Base-by-base conservation (phyloP, 2,888 invertebrate genomes). In the Platycheirus albimanus region DNA sequence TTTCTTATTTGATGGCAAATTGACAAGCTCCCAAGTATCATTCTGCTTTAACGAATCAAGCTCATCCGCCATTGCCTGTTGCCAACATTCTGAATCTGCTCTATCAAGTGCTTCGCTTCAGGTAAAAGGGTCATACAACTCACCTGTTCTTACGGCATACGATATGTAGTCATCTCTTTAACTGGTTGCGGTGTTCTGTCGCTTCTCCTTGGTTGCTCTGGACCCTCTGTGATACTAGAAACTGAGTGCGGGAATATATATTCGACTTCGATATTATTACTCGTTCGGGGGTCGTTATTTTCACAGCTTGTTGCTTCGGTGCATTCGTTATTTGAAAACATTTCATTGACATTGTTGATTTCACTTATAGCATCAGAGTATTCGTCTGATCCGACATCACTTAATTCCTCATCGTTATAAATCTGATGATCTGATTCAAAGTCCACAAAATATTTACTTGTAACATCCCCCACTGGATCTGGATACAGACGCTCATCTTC, bases 61-160 rank as follows among this genome's bases (percentile, higher is more conserved):
- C 64, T 87, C 87, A 51, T 84, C 71, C 28, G 85, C 51, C 85
- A 87, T 86, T 13, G 86, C 69, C 19, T 71, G 30, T 10, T 11
- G 38, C 71, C 71, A 71, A 13, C 17, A 10, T 15, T 47, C 17
- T 10, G 24, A 13, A n/a, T 69, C 43, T 36, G 54, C 45, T 47
- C 45, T 33, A 54, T n/a, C 10, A 5, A 43, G 17, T 4, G 69
- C 54, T 43, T 69, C 43, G 43, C 24, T 49, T 10, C 30, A 1
- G n/a, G 33, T 49, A 43, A 43, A 2, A 8, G 58, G 24, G 28
- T 58, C 52, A 61, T 61, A 11, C 5, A 43, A 28, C 61, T 45
- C 56, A 56, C 56, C 41, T 24, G 24, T 8, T 24, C 4, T 63
- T 47, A 30, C 47, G 30, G 30, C 17, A 19, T 47, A 47, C 17